These are phyloP conservation scores for Automeris io DNA, from an alignment of 2,888 invertebrate genomes.

Conservation along the genomic window DNA sequence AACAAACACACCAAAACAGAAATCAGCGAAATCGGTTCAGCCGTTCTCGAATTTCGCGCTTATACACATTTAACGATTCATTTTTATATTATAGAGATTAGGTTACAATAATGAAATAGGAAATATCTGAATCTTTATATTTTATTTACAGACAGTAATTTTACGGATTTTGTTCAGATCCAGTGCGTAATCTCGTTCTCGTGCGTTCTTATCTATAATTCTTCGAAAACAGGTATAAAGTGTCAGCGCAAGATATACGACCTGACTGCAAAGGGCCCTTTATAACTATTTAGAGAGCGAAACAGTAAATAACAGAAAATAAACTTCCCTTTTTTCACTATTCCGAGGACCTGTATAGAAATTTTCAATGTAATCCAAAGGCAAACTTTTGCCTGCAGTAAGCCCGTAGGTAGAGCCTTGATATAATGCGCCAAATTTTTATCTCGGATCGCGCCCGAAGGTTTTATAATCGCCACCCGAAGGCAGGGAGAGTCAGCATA, in stretches of 20 bases:
- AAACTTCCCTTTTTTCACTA: neutral
- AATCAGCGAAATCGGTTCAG: too few relatives aligned
- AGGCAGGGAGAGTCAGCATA: constrained; percentile 9
- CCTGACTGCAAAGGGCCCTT: neutral
- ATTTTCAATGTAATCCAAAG: constrained; percentile 1
- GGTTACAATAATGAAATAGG: too few relatives aligned
- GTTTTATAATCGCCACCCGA: constrained; percentile 19
- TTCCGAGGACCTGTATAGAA: neutral
- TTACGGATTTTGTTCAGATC: too few relatives aligned
- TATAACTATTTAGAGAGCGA: neutral
- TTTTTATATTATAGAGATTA: too few relatives aligned
- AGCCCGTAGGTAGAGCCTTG: constrained; percentile 26
- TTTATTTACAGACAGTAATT: too few relatives aligned
- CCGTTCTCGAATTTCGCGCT: too few relatives aligned
- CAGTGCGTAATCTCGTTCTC: too few relatives aligned
- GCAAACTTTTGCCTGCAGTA: constrained; percentile 12
- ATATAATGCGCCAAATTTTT: constrained; percentile 39
- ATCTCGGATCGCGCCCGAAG: constrained; percentile 20
- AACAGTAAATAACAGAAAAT: neutral
- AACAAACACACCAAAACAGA: too few relatives aligned
- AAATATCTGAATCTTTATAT: too few relatives aligned
- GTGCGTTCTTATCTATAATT: too few relatives aligned
- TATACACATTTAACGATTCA: too few relatives aligned
- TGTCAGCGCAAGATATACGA: neutral
- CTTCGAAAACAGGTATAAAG: too few relatives aligned